Evolutionary conservation across 2,113 vertebrate species (phyloP).

Genomic region (Halcyon senegalensis): DNA sequence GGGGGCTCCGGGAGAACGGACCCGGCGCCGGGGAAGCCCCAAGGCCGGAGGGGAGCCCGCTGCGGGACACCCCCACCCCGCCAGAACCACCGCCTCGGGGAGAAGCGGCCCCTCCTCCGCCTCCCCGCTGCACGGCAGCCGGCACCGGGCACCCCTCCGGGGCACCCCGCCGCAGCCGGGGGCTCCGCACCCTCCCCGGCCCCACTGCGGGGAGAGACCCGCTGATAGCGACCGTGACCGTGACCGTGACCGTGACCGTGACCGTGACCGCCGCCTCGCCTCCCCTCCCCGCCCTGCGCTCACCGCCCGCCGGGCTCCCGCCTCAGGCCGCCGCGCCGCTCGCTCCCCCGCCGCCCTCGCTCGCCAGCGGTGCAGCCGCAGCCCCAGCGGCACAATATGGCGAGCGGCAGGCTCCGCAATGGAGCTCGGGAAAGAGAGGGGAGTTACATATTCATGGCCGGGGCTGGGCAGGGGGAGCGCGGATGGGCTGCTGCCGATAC

Average conservation of each 20-base stretch:
- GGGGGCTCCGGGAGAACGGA: background rate
- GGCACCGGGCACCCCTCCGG: background rate
- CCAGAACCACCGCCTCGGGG: background rate
- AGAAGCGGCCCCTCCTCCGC: background rate
- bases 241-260: too few species aligned
- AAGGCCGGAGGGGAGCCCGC: too few species aligned
- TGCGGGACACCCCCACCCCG: background rate
- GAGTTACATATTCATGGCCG: constrained; percentile 46
- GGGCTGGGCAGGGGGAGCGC: constrained; percentile 24
- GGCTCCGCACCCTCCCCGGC: background rate
- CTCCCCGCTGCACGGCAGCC: background rate
- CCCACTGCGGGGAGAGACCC: background rate
- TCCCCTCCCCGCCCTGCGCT: background rate
- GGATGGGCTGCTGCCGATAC: background rate
- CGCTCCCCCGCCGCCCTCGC: background rate
- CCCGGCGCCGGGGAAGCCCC: background rate
- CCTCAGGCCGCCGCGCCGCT: background rate
- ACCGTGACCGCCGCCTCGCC: too few species aligned
- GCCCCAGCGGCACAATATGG: constrained; percentile 81
- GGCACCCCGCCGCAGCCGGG: background rate
- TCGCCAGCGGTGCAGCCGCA: background rate
- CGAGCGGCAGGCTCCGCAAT: constrained; percentile 78
- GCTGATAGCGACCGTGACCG: background rate
- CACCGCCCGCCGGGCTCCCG: background rate
- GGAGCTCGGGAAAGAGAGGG: constrained; percentile 79